Evolutionary conservation across 2,113 vertebrate genomes (phyloP), one percentile per base, ranked within the genome.

Genomic region (Paradoxurus hermaphroditus): DNA sequence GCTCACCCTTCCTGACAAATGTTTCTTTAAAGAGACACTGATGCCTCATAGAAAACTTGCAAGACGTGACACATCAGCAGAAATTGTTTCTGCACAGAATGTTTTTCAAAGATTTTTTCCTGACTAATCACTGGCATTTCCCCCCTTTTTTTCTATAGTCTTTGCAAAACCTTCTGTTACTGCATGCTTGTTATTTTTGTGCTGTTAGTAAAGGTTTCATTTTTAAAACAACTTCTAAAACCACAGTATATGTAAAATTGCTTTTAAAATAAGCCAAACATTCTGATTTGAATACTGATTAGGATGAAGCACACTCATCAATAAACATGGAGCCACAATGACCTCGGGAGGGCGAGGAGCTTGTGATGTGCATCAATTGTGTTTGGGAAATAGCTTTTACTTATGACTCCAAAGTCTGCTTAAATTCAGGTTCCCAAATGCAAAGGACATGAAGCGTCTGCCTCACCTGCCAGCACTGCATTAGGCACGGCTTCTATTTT

Each of bases 231-330:
- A 95, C 68, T 95, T 96, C 79, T 78, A 53, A 97, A 97, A 75
- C 79, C 75, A 78, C 51, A 90, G 83, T 95, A 44, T 91, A 96
- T 97, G 93, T 93, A 90, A 97, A 96, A 96, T 92, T 92, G 83
- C n/a, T 41, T 96, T 97, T 95, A 96, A 97, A 98, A 95, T 94
- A 94, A 97, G 70, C 79, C 79, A 87, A 95, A 86, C 79, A n/a
- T 44, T 94, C 70, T 96, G 98, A 96, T 98, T 97, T 97, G 97
- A 98, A 97, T 98, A 90, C 96, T 96, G 97, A 96, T 97, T 94
- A 85, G 51, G 75, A 46, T 19, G 31, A 65, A 86, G 31, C 93
- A 90, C 2, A 5, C 87, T 98, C 94, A 96, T 98, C 97, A 96
- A 92, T 98, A 97, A 96, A 95, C 93, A 98, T 97, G 86, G 88